Evolutionary conservation across 2,888 invertebrate species (phyloP), one percentile per base, ranked within the genome.

Genomic region (Trachelus iudaicus): DNA sequence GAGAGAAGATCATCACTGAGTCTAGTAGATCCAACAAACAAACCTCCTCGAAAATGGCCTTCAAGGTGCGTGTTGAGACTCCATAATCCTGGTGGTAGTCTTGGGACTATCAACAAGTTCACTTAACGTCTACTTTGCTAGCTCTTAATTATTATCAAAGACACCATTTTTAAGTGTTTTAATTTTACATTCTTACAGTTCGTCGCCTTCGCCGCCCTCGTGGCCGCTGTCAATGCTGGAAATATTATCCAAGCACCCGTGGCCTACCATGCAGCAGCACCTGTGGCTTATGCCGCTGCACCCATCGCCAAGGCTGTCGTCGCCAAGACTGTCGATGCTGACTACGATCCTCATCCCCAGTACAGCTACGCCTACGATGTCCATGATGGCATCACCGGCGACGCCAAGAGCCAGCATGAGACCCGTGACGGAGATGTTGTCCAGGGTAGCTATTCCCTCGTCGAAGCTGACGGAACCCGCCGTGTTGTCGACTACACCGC

Each of bases 211-310:
- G 86, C 87, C 81, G 87, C 89, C 79, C 83, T 92, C 69, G 91
- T 84, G 88, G 92, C 84, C 81, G 92, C 92, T 73, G 91, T 93
- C 69, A 93, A 81, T 77, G 94, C 93, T 86, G 94, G 94, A 1
- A 80, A 34, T 79, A 79, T n/a, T 92, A 90, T 84, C 91, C 75
- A 86, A 92, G 75, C 85, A 92, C 85, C 88, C 91, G 75, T 91
- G 30, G 85, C 90, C 1, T 69, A 69, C 69, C 90, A 91, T 69
- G 91, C 56, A 73, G 1, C 37, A 4, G 37, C 73, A 11, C 85
- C 85, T 0, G 40, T 83, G 13, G 84, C 83, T 1, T 85, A 84
- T 35, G 88, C 85, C 2, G 83, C 86, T 6, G 79, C 77, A 13
- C 73, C 76, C 23, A 33, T 78, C 4, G 85, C 71, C 79, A 88